phyloP scores from a whole-genome alignment of 2,797 vertebrate genomes.

The Eulemur rubriventer region DNA sequence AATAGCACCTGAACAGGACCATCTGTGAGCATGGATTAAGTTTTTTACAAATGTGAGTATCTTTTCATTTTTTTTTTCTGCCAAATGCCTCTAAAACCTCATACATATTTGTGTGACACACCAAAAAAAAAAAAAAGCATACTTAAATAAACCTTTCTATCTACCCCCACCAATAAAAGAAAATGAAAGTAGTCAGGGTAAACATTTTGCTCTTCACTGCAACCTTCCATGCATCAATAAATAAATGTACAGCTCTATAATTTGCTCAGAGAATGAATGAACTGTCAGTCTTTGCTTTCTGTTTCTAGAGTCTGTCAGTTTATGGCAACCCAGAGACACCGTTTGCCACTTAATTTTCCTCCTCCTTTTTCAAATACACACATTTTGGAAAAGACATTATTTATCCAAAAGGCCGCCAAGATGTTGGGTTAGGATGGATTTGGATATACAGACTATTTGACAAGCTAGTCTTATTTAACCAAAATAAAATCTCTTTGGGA shows the following conservation, averaged over 20 bases:
- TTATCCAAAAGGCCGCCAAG: slow-evolving; percentile 46
- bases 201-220: neutral
- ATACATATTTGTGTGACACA: slow-evolving; percentile 36
- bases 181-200: neutral
- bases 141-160: slow-evolving; percentile 64
- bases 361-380: slow-evolving; percentile 49
- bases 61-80: slow-evolving; percentile 64
- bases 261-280: neutral
- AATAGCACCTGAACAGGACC: slow-evolving; percentile 86
- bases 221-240: neutral
- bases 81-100: slow-evolving; percentile 77
- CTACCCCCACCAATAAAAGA: neutral
- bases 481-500: slow-evolving; percentile 61
- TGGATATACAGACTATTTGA: slow-evolving; percentile 49
- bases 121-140: slow-evolving; percentile 20
- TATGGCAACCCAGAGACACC: slow-evolving; percentile 30
- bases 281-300: neutral
- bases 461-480: slow-evolving; percentile 50
- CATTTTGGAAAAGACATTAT: slow-evolving; percentile 63
- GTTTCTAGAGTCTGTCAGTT: slow-evolving; percentile 30
- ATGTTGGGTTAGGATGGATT: neutral
- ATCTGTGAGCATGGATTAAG: slow-evolving; percentile 85
- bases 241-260: neutral
- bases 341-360: slow-evolving; percentile 60
- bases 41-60: slow-evolving; percentile 79